A percentile compares a stretch with the other conserved stretches of the same genome.
Evolutionary conservation across 2,888 invertebrate species (phyloP).

Genomic region (Athalia circularis): DNA sequence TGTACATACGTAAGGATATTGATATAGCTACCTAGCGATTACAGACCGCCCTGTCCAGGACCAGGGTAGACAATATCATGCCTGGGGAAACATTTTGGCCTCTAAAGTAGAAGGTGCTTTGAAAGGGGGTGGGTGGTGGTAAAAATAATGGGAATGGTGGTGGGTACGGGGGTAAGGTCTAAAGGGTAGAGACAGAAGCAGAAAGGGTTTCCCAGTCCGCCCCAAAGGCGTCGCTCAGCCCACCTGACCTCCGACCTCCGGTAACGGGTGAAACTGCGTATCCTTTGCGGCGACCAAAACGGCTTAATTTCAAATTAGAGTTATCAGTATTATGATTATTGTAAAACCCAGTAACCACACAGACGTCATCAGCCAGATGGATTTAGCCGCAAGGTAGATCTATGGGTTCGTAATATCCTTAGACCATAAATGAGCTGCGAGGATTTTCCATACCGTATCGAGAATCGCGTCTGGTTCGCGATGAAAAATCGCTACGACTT

Average conservation of each 20-base stretch:
- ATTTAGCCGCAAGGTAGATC: too few relatives aligned
- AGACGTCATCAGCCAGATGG: too few relatives aligned
- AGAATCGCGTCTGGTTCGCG: too few relatives aligned
- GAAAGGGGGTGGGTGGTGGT: too few relatives aligned
- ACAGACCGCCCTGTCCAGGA: background rate
- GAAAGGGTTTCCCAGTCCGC: conserved; percentile 5
- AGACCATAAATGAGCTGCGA: too few relatives aligned
- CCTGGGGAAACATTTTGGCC: background rate
- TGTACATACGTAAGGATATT: background rate
- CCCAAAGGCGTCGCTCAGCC: background rate
- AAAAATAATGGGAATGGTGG: background rate
- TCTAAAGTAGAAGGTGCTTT: background rate
- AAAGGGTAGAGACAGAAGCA: conserved; percentile 10
- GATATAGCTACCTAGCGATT: background rate
- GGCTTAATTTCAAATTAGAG: conserved; percentile 38
- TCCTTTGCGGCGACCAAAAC: conserved; percentile 27
- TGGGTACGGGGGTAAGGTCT: background rate
- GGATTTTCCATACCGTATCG: too few relatives aligned
- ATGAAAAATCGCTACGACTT: too few relatives aligned
- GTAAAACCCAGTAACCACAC: too few relatives aligned
- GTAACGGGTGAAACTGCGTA: background rate
- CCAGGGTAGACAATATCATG: background rate
- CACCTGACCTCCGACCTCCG: conserved; percentile 8
- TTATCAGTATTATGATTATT: conserved; percentile 7
- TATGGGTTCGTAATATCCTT: too few relatives aligned